phyloP scores from a whole-genome alignment of 1,140 invertebrate genomes.

The Trichonephila inaurata region DNA sequence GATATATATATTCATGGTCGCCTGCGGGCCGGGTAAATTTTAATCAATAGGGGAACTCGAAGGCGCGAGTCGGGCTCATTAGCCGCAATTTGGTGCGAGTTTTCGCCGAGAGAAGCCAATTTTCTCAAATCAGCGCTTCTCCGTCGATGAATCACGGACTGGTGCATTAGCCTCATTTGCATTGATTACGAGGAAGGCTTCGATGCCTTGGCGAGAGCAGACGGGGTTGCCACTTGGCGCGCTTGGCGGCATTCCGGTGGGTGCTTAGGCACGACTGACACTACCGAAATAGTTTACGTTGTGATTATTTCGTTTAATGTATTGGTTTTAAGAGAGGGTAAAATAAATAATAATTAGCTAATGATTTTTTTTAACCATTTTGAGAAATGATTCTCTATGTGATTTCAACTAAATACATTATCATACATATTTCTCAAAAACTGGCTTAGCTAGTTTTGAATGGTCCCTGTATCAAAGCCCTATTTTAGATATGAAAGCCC shows the following conservation, averaged over 20 bases:
- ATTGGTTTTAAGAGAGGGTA: no score
- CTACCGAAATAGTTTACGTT: no score
- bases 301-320: no score
- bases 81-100: slow-evolving; percentile 71
- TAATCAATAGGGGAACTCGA: slow-evolving; percentile 55
- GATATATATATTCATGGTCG: not conserved
- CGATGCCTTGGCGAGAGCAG: not conserved
- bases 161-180: slow-evolving; percentile 69
- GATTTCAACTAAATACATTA: no score
- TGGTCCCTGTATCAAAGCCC: no score
- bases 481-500: no score
- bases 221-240: not conserved
- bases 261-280: no score
- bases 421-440: no score
- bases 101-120: slow-evolving; percentile 62
- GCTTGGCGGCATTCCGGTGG: not conserved
- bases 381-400: no score
- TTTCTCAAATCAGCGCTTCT: slow-evolving; percentile 72
- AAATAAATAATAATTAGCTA: no score
- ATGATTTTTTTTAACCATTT: no score
- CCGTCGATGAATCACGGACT: slow-evolving; percentile 63
- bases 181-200: slow-evolving; percentile 54
- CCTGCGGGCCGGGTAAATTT: slow-evolving; percentile 55
- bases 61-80: slow-evolving; percentile 56
- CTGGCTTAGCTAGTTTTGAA: no score